A percentile compares a stretch with the other conserved stretches of the same genome.
Evolutionary conservation across 1,140 invertebrate genomes (phyloP).

Genomic region (Chlorops oryzae): DNA sequence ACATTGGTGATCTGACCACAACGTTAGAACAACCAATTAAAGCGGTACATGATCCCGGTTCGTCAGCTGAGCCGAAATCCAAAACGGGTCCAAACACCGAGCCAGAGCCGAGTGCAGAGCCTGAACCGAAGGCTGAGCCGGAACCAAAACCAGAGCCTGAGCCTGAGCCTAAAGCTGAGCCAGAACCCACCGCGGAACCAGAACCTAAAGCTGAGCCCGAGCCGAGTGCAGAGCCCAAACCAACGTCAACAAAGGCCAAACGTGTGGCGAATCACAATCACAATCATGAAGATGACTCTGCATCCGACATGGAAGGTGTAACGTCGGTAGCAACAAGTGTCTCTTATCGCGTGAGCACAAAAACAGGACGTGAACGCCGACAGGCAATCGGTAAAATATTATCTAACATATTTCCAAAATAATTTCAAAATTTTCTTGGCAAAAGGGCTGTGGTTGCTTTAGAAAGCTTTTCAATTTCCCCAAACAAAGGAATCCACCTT

Average conservation of each 20-base stretch:
- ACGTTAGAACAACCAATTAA: no score
- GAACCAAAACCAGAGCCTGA: constrained; percentile 32
- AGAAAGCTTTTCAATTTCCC: no score
- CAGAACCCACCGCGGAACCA: constrained; percentile 38
- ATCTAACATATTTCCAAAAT: constrained; percentile 4
- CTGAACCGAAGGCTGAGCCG: constrained; percentile 29
- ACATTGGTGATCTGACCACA: constrained; percentile 43
- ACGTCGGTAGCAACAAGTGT: constrained; percentile 64
- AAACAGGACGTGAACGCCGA: constrained; percentile 38
- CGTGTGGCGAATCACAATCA: constrained; percentile 51
- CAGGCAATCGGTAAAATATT: constrained; percentile 32
- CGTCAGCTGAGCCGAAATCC: constrained; percentile 31
- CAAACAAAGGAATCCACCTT: no score
- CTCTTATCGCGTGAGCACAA: constrained; percentile 62
- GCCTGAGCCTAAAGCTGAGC: constrained; percentile 30
- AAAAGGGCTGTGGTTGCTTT: no score
- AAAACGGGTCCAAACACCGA: constrained; percentile 44
- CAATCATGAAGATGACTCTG: constrained; percentile 30
- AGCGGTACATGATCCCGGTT: no score
- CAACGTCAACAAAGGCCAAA: constrained; percentile 44
- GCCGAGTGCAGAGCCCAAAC: constrained; percentile 31
- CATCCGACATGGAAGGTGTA: constrained; percentile 52
- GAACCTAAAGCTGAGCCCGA: constrained; percentile 42
- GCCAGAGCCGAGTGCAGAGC: constrained; percentile 42
- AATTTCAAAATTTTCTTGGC: no score